These are phyloP conservation scores for Elephantulus edwardii DNA, from an alignment of 2,113 vertebrate species.

Conservation along the genomic window DNA sequence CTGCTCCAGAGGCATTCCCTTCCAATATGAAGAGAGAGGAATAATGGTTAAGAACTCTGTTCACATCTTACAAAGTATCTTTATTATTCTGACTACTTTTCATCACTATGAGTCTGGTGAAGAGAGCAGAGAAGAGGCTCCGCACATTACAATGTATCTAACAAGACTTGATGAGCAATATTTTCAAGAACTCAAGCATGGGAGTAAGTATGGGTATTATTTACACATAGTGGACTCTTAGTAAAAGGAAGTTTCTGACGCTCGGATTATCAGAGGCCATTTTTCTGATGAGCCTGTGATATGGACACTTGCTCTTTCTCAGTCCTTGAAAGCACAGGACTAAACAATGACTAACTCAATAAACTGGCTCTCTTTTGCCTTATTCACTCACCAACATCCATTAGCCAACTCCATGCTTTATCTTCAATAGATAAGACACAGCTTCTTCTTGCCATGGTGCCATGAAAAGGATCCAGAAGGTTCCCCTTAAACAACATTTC, in stretches of 20 bases:
- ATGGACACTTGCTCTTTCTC: background rate
- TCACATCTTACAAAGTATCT: background rate
- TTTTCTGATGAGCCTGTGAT: too few species aligned
- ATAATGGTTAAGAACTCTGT: background rate
- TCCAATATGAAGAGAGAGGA: slow-evolving; percentile 24
- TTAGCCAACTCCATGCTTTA: slow-evolving; percentile 62
- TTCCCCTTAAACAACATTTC: slow-evolving; percentile 57
- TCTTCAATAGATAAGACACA: slow-evolving; percentile 59
- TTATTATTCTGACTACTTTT: background rate
- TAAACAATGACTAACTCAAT: background rate
- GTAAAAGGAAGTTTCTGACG: background rate
- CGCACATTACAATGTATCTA: background rate
- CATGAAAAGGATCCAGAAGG: slow-evolving; percentile 65
- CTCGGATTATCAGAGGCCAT: background rate
- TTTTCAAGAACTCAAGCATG: background rate
- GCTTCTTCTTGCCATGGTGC: slow-evolving; percentile 62
- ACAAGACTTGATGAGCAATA: background rate
- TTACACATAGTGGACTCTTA: too few species aligned
- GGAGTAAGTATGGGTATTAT: background rate
- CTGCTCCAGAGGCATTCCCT: background rate
- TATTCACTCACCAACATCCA: slow-evolving; percentile 55
- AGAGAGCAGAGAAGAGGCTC: background rate
- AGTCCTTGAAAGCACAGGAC: background rate
- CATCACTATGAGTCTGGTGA: background rate
- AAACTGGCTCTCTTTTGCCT: slow-evolving; percentile 45